Percentiles rank a stretch among this genome's conserved stretches.
phyloP scores from a whole-genome alignment of 2,888 invertebrate genomes.

The Lycocerus yunnanus region DNA sequence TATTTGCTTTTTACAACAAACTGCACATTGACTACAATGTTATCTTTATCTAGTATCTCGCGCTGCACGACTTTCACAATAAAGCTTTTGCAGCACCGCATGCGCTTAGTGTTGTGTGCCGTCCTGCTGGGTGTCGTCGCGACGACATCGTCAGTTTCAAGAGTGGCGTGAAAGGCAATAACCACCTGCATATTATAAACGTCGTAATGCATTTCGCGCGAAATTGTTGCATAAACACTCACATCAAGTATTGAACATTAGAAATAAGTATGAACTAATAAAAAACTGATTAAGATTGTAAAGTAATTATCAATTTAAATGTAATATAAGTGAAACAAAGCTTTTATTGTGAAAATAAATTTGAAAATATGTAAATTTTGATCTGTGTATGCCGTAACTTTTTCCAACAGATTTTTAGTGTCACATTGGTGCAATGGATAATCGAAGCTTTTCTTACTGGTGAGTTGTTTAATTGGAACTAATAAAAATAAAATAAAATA shows the following conservation, averaged over 20 bases:
- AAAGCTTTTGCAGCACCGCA: constrained; percentile 28
- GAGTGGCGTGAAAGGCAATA: constrained; percentile 32
- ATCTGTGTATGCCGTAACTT: neutral
- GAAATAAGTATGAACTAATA: neutral
- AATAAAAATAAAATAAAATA: neutral
- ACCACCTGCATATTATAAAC: constrained; percentile 19
- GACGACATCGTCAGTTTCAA: constrained; percentile 38
- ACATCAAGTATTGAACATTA: neutral
- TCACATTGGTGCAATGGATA: neutral
- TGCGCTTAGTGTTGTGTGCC: constrained; percentile 32
- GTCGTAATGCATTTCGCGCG: neutral
- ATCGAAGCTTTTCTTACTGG: neutral
- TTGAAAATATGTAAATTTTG: neutral
- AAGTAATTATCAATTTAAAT: neutral
- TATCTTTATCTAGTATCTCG: constrained; percentile 31
- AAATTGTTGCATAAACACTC: neutral
- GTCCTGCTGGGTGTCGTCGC: constrained; percentile 38
- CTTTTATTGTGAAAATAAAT: neutral
- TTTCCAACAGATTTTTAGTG: neutral
- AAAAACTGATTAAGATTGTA: neutral
- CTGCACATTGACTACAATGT: constrained; percentile 25
- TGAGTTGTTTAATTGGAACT: neutral
- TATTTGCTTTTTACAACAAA: constrained; percentile 25
- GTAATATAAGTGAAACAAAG: neutral
- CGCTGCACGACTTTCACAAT: constrained; percentile 24